Percentiles rank a stretch among this genome's conserved stretches.
Conservation (phyloP, 2,113 vertebrate genomes). For the Burhinus oedicnemus region DNA sequence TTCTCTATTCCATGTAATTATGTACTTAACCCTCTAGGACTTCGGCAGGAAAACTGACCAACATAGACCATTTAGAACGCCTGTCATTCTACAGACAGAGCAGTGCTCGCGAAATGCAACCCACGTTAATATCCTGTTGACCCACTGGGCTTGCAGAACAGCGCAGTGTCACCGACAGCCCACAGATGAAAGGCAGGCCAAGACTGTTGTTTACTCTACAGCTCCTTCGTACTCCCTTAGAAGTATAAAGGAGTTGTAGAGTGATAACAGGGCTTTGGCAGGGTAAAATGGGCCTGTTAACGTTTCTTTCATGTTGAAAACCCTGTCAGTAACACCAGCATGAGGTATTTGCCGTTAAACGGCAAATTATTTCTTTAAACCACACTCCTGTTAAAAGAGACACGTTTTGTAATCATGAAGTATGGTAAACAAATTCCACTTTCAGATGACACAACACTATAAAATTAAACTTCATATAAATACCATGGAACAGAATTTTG, state of each 20-base stretch:
- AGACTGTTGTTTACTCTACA: slow-evolving; percentile 7
- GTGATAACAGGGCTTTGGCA: slow-evolving; percentile 37
- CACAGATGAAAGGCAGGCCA: slow-evolving; percentile 19
- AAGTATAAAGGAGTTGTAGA: neutral
- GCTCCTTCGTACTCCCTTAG: neutral
- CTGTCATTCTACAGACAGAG: neutral
- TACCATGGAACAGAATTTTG: neutral
- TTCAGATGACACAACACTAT: neutral
- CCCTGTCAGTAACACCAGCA: neutral
- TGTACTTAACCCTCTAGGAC: neutral
- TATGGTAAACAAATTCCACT: neutral
- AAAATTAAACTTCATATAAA: neutral
- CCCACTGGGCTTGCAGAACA: neutral
- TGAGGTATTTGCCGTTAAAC: neutral
- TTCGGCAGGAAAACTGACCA: neutral
- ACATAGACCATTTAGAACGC: neutral
- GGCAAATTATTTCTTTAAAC: neutral
- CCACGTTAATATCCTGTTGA: neutral
- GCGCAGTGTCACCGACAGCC: neutral
- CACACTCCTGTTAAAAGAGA: neutral
- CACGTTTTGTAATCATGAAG: neutral
- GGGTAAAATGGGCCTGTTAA: neutral
- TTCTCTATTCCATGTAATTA: neutral
- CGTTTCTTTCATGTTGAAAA: slow-evolving; percentile 2
- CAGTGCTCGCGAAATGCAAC: neutral